These are phyloP conservation scores for Plestiodon gilberti DNA, from an alignment of 2,113 vertebrate genomes.

Conservation along the genomic window DNA sequence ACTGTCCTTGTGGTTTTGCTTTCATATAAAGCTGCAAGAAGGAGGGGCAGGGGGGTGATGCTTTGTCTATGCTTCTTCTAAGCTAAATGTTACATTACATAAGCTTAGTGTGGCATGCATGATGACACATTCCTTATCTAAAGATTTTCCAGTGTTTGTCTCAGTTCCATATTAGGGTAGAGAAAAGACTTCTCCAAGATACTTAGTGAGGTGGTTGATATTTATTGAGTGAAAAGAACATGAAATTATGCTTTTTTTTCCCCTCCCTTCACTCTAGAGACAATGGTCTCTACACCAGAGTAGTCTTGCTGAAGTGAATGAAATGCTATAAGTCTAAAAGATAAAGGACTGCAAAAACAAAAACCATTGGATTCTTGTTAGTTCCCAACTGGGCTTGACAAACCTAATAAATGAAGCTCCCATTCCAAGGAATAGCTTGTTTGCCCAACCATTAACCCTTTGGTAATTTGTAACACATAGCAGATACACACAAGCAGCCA, in stretches of 20 bases:
- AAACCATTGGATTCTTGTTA: background rate
- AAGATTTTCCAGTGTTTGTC: background rate
- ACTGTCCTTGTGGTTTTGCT: conserved; percentile 1
- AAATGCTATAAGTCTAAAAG: background rate
- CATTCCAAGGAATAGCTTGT: background rate
- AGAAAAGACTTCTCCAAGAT: background rate
- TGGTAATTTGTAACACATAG: background rate
- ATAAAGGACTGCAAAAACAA: background rate
- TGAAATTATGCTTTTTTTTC: background rate
- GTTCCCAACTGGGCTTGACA: background rate
- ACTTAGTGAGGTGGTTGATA: background rate
- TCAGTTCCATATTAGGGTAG: background rate
- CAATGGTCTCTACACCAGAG: background rate
- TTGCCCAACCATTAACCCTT: background rate
- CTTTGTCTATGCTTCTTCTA: background rate
- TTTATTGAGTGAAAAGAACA: background rate
- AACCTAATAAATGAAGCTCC: background rate
- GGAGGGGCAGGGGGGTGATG: background rate
- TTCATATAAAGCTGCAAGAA: background rate
- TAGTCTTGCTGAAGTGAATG: background rate
- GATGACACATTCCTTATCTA: background rate
- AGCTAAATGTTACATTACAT: conserved; percentile 1
- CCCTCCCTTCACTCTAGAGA: background rate
- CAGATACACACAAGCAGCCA: background rate
- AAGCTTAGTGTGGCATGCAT: background rate